Percentiles rank a stretch among this genome's conserved stretches.
These are phyloP conservation scores for Enteromius argenteus DNA, from an alignment of 2,797 vertebrate species.

Conservation along the genomic window DNA sequence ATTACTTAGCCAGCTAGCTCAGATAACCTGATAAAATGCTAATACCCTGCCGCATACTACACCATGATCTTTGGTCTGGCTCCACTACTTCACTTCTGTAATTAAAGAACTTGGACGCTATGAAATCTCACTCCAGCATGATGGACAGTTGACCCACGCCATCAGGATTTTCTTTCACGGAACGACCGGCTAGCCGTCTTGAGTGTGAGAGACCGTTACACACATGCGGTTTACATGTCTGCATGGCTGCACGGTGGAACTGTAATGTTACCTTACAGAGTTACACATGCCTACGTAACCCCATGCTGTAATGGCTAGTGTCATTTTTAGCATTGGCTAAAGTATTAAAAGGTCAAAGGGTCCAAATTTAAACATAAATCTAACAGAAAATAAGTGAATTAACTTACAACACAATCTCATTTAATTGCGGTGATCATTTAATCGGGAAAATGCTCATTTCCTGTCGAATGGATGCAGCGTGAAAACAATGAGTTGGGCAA, in stretches of 20 bases:
- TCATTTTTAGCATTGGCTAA: constrained; percentile 11
- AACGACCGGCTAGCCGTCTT: constrained; percentile 57
- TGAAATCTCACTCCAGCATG: constrained; percentile 57
- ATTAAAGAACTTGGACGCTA: constrained; percentile 52
- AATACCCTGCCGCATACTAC: constrained; percentile 49
- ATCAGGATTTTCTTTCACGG: constrained; percentile 67
- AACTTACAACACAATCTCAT: constrained; percentile 10
- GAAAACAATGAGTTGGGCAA: constrained; percentile 34
- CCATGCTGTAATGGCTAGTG: constrained; percentile 38
- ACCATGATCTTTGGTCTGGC: constrained; percentile 52
- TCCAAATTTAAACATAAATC: background rate
- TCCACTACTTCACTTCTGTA: constrained; percentile 52
- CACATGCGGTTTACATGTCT: constrained; percentile 44
- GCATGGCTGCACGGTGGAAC: constrained; percentile 20
- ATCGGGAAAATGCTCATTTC: constrained; percentile 59
- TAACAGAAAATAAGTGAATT: constrained; percentile 23
- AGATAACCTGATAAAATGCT: constrained; percentile 60
- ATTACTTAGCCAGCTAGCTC: constrained; percentile 40
- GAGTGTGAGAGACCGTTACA: constrained; percentile 43
- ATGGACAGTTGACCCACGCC: constrained; percentile 66
- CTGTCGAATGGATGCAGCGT: constrained; percentile 30
- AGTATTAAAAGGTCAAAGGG: constrained; percentile 31
- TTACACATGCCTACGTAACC: constrained; percentile 42
- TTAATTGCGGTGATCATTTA: constrained; percentile 54
- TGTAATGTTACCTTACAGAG: constrained; percentile 48